A percentile compares a stretch with the other conserved stretches of the same genome.
Evolutionary conservation across 1,140 invertebrate species (phyloP).

Genomic region (Anadara kagoshimensis): DNA sequence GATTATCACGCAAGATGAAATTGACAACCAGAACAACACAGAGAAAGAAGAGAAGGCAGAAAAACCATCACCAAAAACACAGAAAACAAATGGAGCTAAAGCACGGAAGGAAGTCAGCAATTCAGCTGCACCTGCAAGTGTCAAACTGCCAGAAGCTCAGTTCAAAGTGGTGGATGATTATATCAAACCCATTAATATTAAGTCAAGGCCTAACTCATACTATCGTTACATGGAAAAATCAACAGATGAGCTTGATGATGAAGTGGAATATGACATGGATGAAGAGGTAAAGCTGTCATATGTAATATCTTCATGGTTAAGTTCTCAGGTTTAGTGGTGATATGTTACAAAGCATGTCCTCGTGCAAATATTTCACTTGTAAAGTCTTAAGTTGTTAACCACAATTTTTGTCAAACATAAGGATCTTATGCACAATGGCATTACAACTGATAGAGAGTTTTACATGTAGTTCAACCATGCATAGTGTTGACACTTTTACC

Average conservation of each 20-base stretch:
- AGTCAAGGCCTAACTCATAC: slow-evolving; percentile 86
- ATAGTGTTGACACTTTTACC: too few species aligned
- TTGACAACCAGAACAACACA: slow-evolving; percentile 71
- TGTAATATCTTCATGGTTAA: too few species aligned
- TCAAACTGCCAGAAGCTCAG: slow-evolving; percentile 85
- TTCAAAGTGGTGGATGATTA: slow-evolving; percentile 87
- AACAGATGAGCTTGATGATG: slow-evolving; percentile 93
- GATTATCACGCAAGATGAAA: slow-evolving; percentile 72
- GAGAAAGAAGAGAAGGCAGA: slow-evolving; percentile 71
- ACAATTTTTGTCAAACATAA: too few species aligned
- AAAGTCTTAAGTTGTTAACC: too few species aligned
- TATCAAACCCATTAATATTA: slow-evolving; percentile 84
- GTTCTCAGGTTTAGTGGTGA: too few species aligned
- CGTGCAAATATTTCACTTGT: too few species aligned
- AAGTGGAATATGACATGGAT: slow-evolving; percentile 98
- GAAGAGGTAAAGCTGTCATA: slow-evolving; percentile 81
- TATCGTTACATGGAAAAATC: slow-evolving; percentile 94
- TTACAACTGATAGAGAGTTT: too few species aligned
- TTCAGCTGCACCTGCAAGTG: slow-evolving; percentile 42
- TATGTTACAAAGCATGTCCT: too few species aligned
- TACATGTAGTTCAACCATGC: too few species aligned
- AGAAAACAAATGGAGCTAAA: slow-evolving; percentile 46
- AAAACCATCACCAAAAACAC: slow-evolving; percentile 61
- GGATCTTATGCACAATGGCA: too few species aligned
- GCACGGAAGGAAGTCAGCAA: slow-evolving; percentile 67